Evolutionary conservation across 2,888 invertebrate genomes (phyloP), one percentile per base, ranked within the genome.

Genomic region (Syritta pipiens): DNA sequence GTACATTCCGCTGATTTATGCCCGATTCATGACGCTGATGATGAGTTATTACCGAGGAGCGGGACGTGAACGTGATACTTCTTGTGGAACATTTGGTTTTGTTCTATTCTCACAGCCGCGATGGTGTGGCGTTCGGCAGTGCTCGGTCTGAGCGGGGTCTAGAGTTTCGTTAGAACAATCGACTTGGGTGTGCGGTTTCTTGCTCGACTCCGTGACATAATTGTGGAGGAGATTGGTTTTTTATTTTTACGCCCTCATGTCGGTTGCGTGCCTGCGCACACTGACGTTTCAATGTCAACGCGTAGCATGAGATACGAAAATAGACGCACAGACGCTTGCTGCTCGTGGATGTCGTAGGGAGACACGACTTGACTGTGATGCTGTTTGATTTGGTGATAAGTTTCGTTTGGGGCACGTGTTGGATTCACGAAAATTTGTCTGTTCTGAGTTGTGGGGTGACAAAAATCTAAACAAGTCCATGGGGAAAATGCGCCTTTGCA

Each of bases 271-370:
- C 24, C 35, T 24, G 12, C 14, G 22, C n/a, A n/a, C 26, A 17
- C 17, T 42, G 57, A 44, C 57, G 42, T 42, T 57, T 44, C 57
- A 57, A 57, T 57, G 57, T 57, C 57, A 42, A 20, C 42, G 30
- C 20, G 28, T 28, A 42, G 22, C 44, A 2, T 14, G 24, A 53
- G 7, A 10, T 51, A n/a, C n/a, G n/a, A n/a, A n/a, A n/a, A n/a
- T n/a, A n/a, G n/a, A n/a, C n/a, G n/a, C n/a, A n/a, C n/a, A n/a
- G n/a, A n/a, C n/a, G n/a, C n/a, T n/a, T n/a, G n/a, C n/a, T n/a
- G n/a, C n/a, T n/a, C n/a, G n/a, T n/a, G n/a, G n/a, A n/a, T n/a
- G n/a, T n/a, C n/a, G n/a, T n/a, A n/a, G n/a, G n/a, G n/a, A n/a
- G n/a, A n/a, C n/a, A n/a, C n/a, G n/a, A n/a, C n/a, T n/a, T n/a